phyloP scores from a whole-genome alignment of 2,888 invertebrate genomes.

The Omphaloscelis lunosa region DNA sequence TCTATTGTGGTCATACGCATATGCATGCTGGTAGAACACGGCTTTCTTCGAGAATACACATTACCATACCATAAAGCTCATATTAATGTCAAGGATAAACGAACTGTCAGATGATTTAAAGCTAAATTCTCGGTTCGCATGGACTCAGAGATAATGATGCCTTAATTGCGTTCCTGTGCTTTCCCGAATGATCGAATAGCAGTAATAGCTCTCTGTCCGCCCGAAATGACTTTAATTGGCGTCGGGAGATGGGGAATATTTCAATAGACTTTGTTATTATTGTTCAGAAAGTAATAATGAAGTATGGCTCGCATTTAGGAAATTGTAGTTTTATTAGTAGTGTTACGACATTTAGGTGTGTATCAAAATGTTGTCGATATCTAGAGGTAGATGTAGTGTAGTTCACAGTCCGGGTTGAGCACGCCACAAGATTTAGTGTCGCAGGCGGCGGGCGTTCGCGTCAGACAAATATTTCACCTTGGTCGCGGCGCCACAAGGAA shows the following conservation, averaged over 20 bases:
- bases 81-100: conserved; percentile 77
- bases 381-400: conserved; percentile 68
- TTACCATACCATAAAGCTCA: conserved; percentile 71
- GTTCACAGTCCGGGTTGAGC: conserved; percentile 73
- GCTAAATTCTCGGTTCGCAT: conserved; percentile 70
- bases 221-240: conserved; percentile 83
- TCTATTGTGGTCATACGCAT: no score
- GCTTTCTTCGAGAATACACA: conserved; percentile 53
- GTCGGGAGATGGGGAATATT: conserved; percentile 68
- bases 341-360: conserved; percentile 57
- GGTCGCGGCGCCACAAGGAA: conserved; percentile 79
- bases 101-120: conserved; percentile 80
- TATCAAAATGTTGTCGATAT: conserved; percentile 76
- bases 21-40: conserved; percentile 28
- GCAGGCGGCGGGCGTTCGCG: conserved; percentile 72
- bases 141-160: conserved; percentile 81
- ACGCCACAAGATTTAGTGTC: conserved; percentile 88
- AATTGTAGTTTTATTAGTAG: conserved; percentile 40
- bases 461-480: conserved; percentile 87
- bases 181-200: conserved; percentile 84
- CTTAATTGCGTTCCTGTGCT: conserved; percentile 83
- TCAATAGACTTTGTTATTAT: conserved; percentile 61
- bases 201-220: conserved; percentile 85
- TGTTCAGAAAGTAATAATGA: conserved; percentile 59
- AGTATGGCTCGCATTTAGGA: conserved; percentile 32